These are phyloP conservation scores for Semnornis frantzii DNA, from an alignment of 2,113 vertebrate genomes.

Conservation along the genomic window DNA sequence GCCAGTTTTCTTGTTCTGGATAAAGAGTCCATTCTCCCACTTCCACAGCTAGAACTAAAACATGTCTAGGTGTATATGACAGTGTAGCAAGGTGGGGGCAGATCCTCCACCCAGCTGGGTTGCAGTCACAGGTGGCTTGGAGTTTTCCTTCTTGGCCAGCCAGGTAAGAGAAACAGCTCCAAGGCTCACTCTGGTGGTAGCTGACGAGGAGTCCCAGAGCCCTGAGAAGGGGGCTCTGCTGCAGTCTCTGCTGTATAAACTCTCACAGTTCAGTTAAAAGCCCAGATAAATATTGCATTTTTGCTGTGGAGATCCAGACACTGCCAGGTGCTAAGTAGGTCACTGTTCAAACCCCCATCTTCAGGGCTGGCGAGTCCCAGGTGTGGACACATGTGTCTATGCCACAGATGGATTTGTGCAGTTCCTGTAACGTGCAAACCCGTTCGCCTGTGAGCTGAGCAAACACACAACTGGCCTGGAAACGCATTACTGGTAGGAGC, in stretches of 20 bases:
- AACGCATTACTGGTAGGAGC: background rate
- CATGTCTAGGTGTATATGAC: background rate
- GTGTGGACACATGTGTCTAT: background rate
- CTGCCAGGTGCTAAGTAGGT: background rate
- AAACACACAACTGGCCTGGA: background rate
- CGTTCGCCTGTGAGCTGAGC: background rate
- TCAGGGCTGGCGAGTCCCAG: background rate
- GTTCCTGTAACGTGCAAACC: background rate
- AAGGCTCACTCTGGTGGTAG: background rate
- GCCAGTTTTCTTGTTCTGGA: background rate
- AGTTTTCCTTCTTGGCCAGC: background rate
- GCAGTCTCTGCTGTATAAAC: background rate
- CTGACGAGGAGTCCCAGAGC: background rate
- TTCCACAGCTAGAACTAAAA: background rate
- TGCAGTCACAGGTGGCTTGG: background rate
- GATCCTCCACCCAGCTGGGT: background rate
- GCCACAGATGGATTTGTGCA: background rate
- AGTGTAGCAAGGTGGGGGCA: background rate
- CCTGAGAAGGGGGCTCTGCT: background rate
- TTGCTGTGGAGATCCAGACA: background rate
- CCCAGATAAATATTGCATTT: background rate
- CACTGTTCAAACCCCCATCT: background rate
- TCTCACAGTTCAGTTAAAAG: background rate
- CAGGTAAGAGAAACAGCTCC: background rate
- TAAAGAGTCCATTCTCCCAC: background rate